Base-by-base conservation (phyloP, 2,797 vertebrate species). In the Cuniculus paca region DNA sequence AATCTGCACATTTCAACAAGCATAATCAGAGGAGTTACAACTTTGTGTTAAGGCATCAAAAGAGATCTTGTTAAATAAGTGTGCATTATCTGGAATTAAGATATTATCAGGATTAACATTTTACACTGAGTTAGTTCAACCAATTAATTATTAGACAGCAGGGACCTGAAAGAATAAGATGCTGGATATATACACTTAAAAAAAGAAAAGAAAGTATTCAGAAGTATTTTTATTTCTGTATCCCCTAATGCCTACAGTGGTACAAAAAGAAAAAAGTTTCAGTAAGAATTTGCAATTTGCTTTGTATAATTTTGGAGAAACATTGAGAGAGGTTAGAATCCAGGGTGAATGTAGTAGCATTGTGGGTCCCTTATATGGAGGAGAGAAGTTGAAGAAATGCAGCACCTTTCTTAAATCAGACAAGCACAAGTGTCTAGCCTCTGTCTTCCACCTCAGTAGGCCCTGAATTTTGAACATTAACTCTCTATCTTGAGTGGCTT, bases 71-170 rank as follows among this genome's bases (percentile, higher is more conserved):
- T 91, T 87, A 94, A 90, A 89, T 91, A 88, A 93, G 94, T 96
- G 72, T 85, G 77, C 80, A 93, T 97, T 97, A 93, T 93, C 86
- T 90, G 93, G 95, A 88, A 97, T 97, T 97, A 97, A 95, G 93
- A 96, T 95, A 97, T 96, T 96, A 97, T 96, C 91, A 97, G 93
- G 95, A 98, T 97, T 96, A 97, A 91, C 91, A 96, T 85, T 5
- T 91, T 92, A 85, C 54, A 84, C 36, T 72, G 58, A 84, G 63
- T 78, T 97, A 85, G 17, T 80, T 94, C 91, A 81, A 34, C 65
- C 81, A 89, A 91, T 93, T 81, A 94, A 80, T 94, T 92, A 78
- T 65, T 72, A 88, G 54, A 58, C 54, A 96, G 14, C 68, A 61
- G 58, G 68, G 28, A 2, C 39, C 82, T 74, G 10, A 83, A 92